These are phyloP conservation scores for Macropodus opercularis DNA, from an alignment of 2,797 vertebrate genomes.

Conservation along the genomic window DNA sequence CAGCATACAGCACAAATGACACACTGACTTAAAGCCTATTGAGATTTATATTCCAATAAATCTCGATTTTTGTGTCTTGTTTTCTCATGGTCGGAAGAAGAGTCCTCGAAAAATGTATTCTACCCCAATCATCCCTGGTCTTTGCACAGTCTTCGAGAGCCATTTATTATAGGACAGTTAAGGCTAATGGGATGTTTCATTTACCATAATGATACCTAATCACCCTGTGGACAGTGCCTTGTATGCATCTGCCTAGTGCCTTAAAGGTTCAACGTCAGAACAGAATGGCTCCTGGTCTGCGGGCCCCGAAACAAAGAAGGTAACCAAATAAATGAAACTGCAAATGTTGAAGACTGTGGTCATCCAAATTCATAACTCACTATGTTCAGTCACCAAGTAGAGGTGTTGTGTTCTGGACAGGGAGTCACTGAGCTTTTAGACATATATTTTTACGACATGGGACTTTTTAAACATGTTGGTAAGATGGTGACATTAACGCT, in stretches of 20 bases:
- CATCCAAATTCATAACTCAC: too few relatives aligned
- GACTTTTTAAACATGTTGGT: background rate
- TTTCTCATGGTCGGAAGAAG: slow-evolving; percentile 28
- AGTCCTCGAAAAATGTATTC: slow-evolving; percentile 44
- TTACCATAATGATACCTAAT: slow-evolving; percentile 77
- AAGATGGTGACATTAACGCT: background rate
- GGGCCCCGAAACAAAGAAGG: slow-evolving; percentile 32
- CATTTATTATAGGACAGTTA: slow-evolving; percentile 72
- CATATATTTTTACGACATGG: background rate
- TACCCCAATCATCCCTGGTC: slow-evolving; percentile 46
- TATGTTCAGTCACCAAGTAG: too few relatives aligned
- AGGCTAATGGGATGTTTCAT: slow-evolving; percentile 78
- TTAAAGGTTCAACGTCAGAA: slow-evolving; percentile 60
- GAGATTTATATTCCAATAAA: slow-evolving; percentile 41
- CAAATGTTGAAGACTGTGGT: too few relatives aligned
- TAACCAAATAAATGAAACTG: too few relatives aligned
- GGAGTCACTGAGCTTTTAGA: background rate
- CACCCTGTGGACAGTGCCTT: slow-evolving; percentile 67
- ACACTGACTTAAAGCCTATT: slow-evolving; percentile 64
- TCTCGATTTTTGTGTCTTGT: background rate
- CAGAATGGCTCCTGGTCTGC: slow-evolving; percentile 38
- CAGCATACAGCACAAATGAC: slow-evolving; percentile 51
- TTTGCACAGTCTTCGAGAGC: slow-evolving; percentile 27
- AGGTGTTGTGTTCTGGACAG: background rate
- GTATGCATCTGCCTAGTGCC: slow-evolving; percentile 69